Evolutionary conservation across 2,113 vertebrate species (phyloP).

Genomic region (Rissa tridactyla): DNA sequence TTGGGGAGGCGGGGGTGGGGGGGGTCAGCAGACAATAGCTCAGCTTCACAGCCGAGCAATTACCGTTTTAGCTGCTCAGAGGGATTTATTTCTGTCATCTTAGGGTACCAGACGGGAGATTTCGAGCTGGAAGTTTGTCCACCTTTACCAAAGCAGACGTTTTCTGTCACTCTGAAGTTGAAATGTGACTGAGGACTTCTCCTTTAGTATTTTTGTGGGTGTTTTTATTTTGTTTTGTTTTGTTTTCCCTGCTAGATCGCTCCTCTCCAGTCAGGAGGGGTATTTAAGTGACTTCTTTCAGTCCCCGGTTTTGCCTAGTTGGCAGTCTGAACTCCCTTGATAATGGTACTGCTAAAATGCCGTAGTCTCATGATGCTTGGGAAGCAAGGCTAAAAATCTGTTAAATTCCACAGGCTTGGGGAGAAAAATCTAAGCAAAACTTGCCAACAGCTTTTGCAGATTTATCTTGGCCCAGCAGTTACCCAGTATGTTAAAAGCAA

Average conservation of each 20-base stretch:
- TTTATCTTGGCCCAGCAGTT: slow-evolving; percentile 59
- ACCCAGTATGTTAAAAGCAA: slow-evolving; percentile 16
- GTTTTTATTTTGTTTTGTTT: not conserved
- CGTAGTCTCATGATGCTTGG: slow-evolving; percentile 4
- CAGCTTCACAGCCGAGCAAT: not conserved
- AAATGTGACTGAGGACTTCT: not conserved
- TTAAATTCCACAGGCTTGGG: slow-evolving; percentile 29
- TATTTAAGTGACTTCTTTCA: not conserved
- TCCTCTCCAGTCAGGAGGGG: not conserved
- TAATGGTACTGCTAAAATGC: not conserved
- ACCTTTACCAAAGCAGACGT: not conserved
- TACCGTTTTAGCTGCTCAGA: not conserved
- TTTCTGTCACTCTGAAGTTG: not conserved
- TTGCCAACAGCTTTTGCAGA: slow-evolving; percentile 39
- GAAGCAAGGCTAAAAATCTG: slow-evolving; percentile 20
- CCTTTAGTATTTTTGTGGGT: not conserved
- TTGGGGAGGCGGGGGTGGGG: too few relatives aligned
- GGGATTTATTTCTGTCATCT: not conserved
- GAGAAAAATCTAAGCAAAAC: not conserved
- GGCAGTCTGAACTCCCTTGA: not conserved
- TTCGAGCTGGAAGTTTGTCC: not conserved
- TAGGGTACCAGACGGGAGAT: not conserved
- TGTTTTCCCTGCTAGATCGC: not conserved
- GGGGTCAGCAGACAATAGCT: not conserved
- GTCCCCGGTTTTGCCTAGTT: slow-evolving; percentile 2